Evolutionary conservation across 2,888 invertebrate genomes (phyloP), one percentile per base, ranked within the genome.

Genomic region (Adelphocoris suturalis): DNA sequence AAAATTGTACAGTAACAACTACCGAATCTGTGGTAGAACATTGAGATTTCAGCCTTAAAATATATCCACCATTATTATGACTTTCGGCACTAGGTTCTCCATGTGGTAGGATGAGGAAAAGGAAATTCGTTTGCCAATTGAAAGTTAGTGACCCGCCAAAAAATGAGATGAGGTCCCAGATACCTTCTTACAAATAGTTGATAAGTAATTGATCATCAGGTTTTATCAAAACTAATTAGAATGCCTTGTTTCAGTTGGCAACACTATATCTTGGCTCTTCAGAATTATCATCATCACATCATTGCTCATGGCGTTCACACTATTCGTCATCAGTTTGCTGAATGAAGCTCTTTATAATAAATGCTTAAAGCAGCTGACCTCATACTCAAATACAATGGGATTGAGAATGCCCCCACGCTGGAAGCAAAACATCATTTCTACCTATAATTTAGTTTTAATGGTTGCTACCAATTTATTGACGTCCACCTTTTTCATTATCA

Each of bases 331-430:
- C 19, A 57, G 85, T 57, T 2, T 85, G 57, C 55, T 85, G 16
- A 28, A 85, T 61, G 86, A 86, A 23, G 19, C 47, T 14, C 23
- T 68, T 48, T 86, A 86, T 75, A 75, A 5, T 0, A 75, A 76
- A 48, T 86, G 76, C 48, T 16, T 86, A 7, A 61, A 12, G 19
- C 28, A 37, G 16, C 86, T 86, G n/a, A 27, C 16, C 1, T n/a
- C 57, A 4, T 13, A 28, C 9, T 57, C 28, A 5, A 57, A 55
- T 11, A 1, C 28, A 57, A 28, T 37, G 61, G n/a, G 19, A 61
- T 28, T 12, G 28, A 85, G 19, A 2, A 16, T 85, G 16, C 85
- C 57, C 2, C 61, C 28, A 2, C 16, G 9, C 4, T 27, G 57
- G 23, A 85, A 61, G 16, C 19, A 55, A 16, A 11, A n/a, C 85